A percentile compares a stretch with the other conserved stretches of the same genome.
phyloP scores from a whole-genome alignment of 2,888 invertebrate genomes.

The Apomyelois bistriatella region DNA sequence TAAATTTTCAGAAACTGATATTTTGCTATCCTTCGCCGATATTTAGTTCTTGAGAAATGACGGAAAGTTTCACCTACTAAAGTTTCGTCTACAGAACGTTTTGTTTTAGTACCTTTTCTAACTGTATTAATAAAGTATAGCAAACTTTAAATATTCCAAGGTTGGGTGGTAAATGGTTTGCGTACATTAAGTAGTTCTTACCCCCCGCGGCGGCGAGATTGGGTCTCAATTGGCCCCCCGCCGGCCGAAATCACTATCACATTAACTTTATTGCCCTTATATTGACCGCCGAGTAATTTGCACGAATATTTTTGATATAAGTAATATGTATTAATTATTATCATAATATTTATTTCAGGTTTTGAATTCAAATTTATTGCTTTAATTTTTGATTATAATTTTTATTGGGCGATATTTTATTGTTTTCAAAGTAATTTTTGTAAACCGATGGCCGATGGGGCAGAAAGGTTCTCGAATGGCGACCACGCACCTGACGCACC shows the following conservation, averaged over 20 bases:
- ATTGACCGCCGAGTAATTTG: slow-evolving; percentile 57
- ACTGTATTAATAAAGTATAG: too few relatives aligned
- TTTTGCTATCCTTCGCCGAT: too few relatives aligned
- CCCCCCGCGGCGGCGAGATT: slow-evolving; percentile 48
- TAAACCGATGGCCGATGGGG: too few relatives aligned
- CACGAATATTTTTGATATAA: slow-evolving; percentile 23
- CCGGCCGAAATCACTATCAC: slow-evolving; percentile 50
- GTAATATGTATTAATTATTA: slow-evolving; percentile 6
- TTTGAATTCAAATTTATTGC: not conserved
- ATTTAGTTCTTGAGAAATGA: too few relatives aligned
- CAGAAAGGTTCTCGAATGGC: too few relatives aligned
- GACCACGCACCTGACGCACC: too few relatives aligned
- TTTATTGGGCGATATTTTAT: too few relatives aligned
- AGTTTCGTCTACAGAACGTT: too few relatives aligned
- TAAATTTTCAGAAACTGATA: too few relatives aligned
- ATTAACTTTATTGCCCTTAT: slow-evolving; percentile 54
- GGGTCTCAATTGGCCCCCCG: slow-evolving; percentile 60
- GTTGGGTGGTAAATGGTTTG: slow-evolving; percentile 27
- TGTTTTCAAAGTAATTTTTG: too few relatives aligned
- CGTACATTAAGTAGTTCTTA: slow-evolving; percentile 43
- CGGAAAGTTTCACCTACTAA: too few relatives aligned
- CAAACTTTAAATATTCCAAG: not conserved
- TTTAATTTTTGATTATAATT: not conserved
- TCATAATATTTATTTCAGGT: not conserved
- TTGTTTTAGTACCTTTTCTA: too few relatives aligned